phyloP scores from a whole-genome alignment of 92 coral and sea anemone species.

The Umimayanthus kanabou region DNA sequence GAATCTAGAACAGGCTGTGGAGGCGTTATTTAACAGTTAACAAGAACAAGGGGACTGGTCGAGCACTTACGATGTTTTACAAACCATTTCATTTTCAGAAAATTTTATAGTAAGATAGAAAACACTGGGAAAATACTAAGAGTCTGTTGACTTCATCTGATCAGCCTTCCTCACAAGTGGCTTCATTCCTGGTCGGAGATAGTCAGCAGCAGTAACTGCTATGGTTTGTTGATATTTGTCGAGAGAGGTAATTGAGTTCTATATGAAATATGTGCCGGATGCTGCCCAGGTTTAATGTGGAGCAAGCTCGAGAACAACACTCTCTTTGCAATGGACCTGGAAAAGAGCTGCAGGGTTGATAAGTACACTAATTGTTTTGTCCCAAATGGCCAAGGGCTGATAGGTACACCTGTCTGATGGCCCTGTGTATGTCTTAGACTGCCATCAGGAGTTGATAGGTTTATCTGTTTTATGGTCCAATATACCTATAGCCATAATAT shows the following conservation, averaged over 20 bases:
- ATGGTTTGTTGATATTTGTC: not conserved
- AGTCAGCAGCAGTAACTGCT: not conserved
- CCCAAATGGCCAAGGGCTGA: not conserved
- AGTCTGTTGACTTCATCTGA: not conserved
- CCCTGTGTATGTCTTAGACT: not conserved
- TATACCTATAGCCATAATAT: not conserved
- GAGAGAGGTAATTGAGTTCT: not conserved
- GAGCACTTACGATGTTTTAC: not conserved
- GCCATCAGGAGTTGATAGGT: not conserved
- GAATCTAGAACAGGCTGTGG: slow-evolving; percentile 94
- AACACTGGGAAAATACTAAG: not conserved
- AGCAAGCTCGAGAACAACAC: not conserved
- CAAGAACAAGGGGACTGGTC: slow-evolving; percentile 23
- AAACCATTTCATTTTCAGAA: slow-evolving; percentile 16
- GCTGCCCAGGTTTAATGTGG: not conserved
- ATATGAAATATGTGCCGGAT: not conserved
- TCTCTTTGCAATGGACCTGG: not conserved
- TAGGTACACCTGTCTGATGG: not conserved
- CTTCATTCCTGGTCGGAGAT: not conserved
- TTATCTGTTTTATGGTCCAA: not conserved
- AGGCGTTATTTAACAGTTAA: slow-evolving; percentile 90
- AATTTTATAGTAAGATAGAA: slow-evolving; percentile 9
- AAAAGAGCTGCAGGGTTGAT: not conserved
- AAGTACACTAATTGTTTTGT: not conserved
- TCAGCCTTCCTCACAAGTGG: not conserved